These are phyloP conservation scores for Bagarius yarrelli DNA, from an alignment of 2,113 vertebrate species.

Conservation along the genomic window DNA sequence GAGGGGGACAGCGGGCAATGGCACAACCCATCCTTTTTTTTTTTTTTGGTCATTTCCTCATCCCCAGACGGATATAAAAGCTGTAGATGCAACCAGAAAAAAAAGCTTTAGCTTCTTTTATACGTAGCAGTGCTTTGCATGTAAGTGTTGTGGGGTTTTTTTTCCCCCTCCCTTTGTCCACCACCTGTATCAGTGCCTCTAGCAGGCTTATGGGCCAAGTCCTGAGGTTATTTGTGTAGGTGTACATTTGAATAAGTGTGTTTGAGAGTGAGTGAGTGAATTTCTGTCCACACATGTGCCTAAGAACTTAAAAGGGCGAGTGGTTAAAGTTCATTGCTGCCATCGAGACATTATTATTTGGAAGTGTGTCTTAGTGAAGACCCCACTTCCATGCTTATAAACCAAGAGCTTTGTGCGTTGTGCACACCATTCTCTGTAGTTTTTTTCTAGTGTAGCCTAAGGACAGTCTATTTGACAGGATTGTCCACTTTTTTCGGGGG, in stretches of 20 bases:
- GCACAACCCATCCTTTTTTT: constrained; percentile 77
- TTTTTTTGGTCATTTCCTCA: constrained; percentile 72
- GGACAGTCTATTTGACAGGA: constrained; percentile 66
- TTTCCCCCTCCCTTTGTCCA: constrained; percentile 27
- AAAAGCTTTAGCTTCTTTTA: constrained; percentile 62
- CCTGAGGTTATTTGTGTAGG: constrained; percentile 58
- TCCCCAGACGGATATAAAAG: constrained; percentile 61
- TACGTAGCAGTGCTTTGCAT: constrained; percentile 47
- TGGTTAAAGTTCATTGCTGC: constrained; percentile 65
- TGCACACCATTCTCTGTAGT: constrained; percentile 61
- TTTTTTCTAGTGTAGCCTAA: constrained; percentile 69
- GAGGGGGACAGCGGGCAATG: constrained; percentile 65
- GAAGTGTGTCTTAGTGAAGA: constrained; percentile 50
- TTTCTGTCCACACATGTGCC: constrained; percentile 77
- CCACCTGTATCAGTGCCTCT: constrained; percentile 56
- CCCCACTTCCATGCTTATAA: constrained; percentile 49
- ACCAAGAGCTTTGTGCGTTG: constrained; percentile 72
- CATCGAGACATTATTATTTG: constrained; percentile 77
- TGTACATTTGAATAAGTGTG: constrained; percentile 31
- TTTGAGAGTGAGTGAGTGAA: constrained; percentile 39
- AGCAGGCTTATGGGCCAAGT: constrained; percentile 52
- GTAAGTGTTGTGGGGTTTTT: constrained; percentile 45
- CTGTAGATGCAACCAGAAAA: constrained; percentile 67
- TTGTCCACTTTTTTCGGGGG: constrained; percentile 54
- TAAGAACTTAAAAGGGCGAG: constrained; percentile 71